A percentile compares a stretch with the other conserved stretches of the same genome.
Evolutionary conservation across 2,888 invertebrate species (phyloP).

Genomic region (Bembecia ichneumoniformis): DNA sequence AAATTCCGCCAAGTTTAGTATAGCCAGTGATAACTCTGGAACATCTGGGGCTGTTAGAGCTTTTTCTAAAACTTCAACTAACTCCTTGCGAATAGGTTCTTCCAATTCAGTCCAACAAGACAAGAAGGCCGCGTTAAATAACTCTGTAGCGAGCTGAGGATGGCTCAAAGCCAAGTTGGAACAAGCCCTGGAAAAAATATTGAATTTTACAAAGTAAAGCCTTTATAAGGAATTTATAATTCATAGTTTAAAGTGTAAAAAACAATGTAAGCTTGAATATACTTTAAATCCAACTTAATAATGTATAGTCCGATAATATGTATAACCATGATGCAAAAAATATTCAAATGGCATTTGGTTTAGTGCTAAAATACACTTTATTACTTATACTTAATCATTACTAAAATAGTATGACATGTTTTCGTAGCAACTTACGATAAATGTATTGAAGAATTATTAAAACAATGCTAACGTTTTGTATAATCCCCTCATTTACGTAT

Average conservation of each 20-base stretch:
- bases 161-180: constrained; percentile 93
- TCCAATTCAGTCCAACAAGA: constrained; percentile 98
- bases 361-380: too few species aligned
- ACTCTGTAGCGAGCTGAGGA: constrained; percentile 90
- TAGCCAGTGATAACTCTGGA: constrained; percentile 94
- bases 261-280: too few species aligned
- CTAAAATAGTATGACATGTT: too few species aligned
- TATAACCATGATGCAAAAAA: too few species aligned
- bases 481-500: too few species aligned
- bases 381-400: too few species aligned
- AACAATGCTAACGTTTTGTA: too few species aligned
- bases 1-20: constrained; percentile 97
- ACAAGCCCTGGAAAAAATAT: constrained; percentile 78
- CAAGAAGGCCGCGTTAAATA: constrained; percentile 98
- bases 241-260: not conserved
- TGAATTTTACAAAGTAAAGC: not conserved
- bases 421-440: too few species aligned
- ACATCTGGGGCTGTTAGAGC: constrained; percentile 92
- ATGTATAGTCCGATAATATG: too few species aligned
- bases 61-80: constrained; percentile 87
- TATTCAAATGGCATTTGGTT: too few species aligned
- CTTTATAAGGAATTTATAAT: not conserved
- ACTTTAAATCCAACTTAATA: too few species aligned
- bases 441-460: too few species aligned
- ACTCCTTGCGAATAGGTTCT: constrained; percentile 84